Base-by-base conservation (phyloP, 2,797 vertebrate species). In the Iguana delicatissima region DNA sequence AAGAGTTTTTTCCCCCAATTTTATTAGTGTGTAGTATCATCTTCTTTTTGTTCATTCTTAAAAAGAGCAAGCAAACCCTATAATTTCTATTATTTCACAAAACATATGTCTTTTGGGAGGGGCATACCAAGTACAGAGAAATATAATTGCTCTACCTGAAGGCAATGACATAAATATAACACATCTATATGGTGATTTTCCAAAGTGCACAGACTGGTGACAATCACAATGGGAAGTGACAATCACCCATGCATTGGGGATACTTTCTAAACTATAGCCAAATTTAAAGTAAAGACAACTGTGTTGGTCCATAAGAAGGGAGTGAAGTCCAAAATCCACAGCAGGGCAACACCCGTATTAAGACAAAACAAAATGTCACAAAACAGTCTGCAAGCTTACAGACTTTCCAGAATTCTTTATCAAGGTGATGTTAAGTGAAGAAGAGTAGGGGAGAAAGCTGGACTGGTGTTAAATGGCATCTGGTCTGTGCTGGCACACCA, bases 21-120 rank as follows among this genome's bases (percentile, higher is more conserved):
- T 92, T 74, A 3, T 46, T 46, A 46, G 42, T 46, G 4, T 46
- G n/a, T 2, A 89, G 10, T 81, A 42, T 46, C 73, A 9, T 57
- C 55, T 85, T 24, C 80, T 57, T 85, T n/a, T 12, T 46, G n/a
- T 22, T 74, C 6, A 50, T 59, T 52, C 10, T 16, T 86, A 69
- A 90, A 52, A 29, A 4, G 50, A 89, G 83, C 38, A 88, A 85
- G 86, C 14, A 73, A 92, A 62, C 18, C 59, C 18, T 18, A 22
- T 62, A 62, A 62, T 20, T 18, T 62, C 59, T 62, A 62, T 18
- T 62, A 20, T 3, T 20, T 18, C 18, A 22, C 59, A 22, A 62
- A 4, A 22, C 20, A 62, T 22, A 18, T 62, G 5, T 62, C 20
- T 14, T 57, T 9, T 3, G 14, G 59, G 59, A 1, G 18, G 59